Conservation (phyloP, 2,113 vertebrate species). For the Pterocles gutturalis region DNA sequence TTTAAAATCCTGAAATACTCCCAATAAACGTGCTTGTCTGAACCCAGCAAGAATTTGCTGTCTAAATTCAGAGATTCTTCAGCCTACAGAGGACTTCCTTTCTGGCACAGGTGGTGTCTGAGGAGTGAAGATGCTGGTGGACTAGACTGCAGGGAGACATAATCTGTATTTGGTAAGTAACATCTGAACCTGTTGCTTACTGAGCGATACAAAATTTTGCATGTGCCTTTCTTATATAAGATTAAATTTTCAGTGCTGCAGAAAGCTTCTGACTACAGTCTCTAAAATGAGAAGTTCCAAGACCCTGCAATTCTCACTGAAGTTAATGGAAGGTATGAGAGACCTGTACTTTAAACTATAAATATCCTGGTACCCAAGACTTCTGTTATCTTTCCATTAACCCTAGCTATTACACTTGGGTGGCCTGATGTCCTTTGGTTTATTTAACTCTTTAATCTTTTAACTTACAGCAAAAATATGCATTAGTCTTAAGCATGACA, state of each 20-base stretch:
- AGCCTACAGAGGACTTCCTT: background rate
- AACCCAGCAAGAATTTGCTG: background rate
- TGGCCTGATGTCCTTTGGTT: background rate
- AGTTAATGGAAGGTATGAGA: background rate
- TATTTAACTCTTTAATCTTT: conserved; percentile 24
- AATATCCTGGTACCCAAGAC: background rate
- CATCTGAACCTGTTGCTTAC: background rate
- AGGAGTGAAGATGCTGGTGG: background rate
- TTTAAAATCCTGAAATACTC: background rate
- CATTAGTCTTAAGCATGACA: background rate
- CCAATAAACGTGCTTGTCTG: background rate
- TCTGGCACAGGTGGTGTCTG: background rate
- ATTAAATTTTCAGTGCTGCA: background rate
- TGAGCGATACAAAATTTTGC: background rate
- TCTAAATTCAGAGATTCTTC: background rate
- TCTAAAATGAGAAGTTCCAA: background rate
- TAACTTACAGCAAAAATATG: background rate
- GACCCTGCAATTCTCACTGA: background rate
- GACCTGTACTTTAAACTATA: background rate
- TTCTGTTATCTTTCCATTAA: background rate
- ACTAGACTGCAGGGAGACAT: background rate
- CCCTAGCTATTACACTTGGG: background rate
- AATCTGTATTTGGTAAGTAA: background rate
- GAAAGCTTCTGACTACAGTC: background rate
- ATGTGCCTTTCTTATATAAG: background rate